phyloP scores from a whole-genome alignment of 2,888 invertebrate genomes.

The Tanypteryx hageni region DNA sequence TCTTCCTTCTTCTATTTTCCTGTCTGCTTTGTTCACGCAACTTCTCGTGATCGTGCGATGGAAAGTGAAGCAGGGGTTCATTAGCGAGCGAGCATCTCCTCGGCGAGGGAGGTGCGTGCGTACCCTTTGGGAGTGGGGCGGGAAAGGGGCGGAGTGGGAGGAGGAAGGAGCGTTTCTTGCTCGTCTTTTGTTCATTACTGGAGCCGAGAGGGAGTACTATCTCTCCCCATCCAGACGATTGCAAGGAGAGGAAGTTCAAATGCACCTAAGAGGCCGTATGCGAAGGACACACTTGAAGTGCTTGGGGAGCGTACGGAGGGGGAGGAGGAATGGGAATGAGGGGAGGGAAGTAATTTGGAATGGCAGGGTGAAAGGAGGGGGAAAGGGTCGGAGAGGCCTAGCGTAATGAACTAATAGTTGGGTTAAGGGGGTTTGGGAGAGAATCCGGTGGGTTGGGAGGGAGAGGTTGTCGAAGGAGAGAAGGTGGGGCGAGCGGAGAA shows the following conservation, averaged over 20 bases:
- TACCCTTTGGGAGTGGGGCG: background rate
- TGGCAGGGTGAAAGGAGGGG: background rate
- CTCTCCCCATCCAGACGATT: background rate
- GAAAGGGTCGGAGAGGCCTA: background rate
- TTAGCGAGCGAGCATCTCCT: background rate
- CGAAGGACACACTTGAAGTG: background rate
- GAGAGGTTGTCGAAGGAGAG: background rate
- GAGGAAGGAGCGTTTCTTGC: background rate
- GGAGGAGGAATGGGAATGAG: background rate
- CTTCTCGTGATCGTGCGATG: background rate
- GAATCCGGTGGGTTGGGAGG: background rate
- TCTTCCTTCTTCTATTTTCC: background rate
- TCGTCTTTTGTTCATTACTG: slow-evolving; percentile 37
- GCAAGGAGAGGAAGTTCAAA: background rate
- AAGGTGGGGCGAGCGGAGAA: background rate
- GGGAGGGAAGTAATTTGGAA: background rate
- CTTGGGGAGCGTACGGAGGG: background rate
- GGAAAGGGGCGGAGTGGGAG: background rate
- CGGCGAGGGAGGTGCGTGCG: background rate
- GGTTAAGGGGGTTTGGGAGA: background rate
- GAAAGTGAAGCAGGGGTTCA: background rate
- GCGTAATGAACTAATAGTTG: background rate
- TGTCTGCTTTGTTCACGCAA: background rate
- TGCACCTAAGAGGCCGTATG: no score
- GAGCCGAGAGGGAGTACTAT: background rate